A percentile compares a stretch with the other conserved stretches of the same genome.
These are phyloP conservation scores for Prochilodus magdalenae DNA, from an alignment of 2,113 vertebrate species.

Conservation along the genomic window DNA sequence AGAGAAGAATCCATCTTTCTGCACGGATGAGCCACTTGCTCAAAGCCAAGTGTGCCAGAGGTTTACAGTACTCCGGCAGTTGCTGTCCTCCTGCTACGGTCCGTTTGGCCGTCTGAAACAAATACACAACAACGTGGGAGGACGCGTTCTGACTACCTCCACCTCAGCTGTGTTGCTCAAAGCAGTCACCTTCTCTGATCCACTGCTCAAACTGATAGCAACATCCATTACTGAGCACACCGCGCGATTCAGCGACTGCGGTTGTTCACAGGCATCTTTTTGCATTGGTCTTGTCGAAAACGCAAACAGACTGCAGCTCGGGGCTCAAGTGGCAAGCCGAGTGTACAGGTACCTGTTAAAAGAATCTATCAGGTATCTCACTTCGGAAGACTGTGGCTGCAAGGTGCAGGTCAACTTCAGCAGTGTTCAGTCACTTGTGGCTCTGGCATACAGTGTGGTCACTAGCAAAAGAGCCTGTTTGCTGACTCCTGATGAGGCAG, in stretches of 20 bases:
- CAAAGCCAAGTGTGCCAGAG: constrained; percentile 65
- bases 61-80: constrained; percentile 71
- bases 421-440: constrained; percentile 73
- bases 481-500: constrained; percentile 78
- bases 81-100: constrained; percentile 86
- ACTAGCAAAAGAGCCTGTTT: constrained; percentile 90
- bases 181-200: constrained; percentile 75
- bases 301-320: constrained; percentile 68
- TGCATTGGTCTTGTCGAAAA: constrained; percentile 83
- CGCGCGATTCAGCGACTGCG: constrained; percentile 86
- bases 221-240: constrained; percentile 82
- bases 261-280: constrained; percentile 88
- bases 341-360: constrained; percentile 80
- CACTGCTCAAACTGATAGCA: constrained; percentile 80
- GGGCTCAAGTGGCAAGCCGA: constrained; percentile 59
- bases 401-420: constrained; percentile 84
- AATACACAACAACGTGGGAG: constrained; percentile 88
- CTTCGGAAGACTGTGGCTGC: constrained; percentile 81
- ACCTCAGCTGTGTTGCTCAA: constrained; percentile 82
- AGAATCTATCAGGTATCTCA: constrained; percentile 81
- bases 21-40: constrained; percentile 77
- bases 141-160: constrained; percentile 84
- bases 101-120: constrained; percentile 88
- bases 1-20: constrained; percentile 80
- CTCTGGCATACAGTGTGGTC: constrained; percentile 82